Base-by-base conservation (phyloP, 2,113 vertebrate genomes). In the Phylloscopus whistleri region DNA sequence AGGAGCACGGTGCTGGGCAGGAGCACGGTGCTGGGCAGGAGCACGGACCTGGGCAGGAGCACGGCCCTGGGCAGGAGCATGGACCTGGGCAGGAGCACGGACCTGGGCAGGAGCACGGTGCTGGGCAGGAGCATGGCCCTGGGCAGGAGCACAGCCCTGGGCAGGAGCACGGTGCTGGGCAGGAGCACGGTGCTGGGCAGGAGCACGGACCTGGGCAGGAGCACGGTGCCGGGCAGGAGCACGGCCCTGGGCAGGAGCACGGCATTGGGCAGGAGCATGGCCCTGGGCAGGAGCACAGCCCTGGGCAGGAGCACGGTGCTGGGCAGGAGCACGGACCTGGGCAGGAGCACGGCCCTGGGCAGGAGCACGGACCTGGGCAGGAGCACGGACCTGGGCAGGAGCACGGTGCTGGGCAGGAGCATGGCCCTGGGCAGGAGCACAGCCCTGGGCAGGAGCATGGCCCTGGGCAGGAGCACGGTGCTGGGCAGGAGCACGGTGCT, bases 61-160 rank as follows among this genome's bases (percentile, higher is more conserved):
- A 2, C 31, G 2, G 88, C 1, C 0, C 76, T 51, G 53, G 9
- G 37, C 10, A n/a, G n/a, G n/a, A n/a, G n/a, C n/a, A n/a, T n/a
- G n/a, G n/a, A n/a, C n/a, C n/a, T n/a, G n/a, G n/a, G n/a, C n/a
- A n/a, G n/a, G n/a, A n/a, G n/a, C n/a, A n/a, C n/a, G n/a, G n/a
- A n/a, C 8, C 37, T 37, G 37, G 2, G 41, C 5, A 0, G 55
- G 62, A 70, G 73, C 68, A 2, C 31, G 2, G 88, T 1, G 0
- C 76, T 51, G 53, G 9, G n/a, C n/a, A n/a, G n/a, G n/a, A n/a
- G n/a, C n/a, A n/a, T n/a, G n/a, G n/a, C n/a, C n/a, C n/a, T n/a
- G n/a, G n/a, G n/a, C n/a, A n/a, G n/a, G n/a, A n/a, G n/a, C n/a
- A n/a, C n/a, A n/a, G 37, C 10, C 8, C 37, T 37, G 37, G 2